phyloP scores from a whole-genome alignment of 1,140 invertebrate genomes.

The Platyura marginata region DNA sequence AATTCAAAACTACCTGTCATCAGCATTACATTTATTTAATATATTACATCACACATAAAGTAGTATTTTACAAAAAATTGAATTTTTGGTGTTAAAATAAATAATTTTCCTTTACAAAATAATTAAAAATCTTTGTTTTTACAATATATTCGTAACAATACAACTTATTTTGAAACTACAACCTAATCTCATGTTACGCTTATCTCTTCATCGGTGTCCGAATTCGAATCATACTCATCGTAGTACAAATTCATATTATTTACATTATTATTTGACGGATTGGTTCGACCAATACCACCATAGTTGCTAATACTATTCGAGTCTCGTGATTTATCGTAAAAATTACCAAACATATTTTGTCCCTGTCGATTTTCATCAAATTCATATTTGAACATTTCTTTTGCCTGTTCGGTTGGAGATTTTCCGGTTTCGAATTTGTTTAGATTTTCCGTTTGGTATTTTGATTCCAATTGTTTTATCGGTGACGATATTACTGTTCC shows the following conservation, averaged over 20 bases:
- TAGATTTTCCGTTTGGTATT: not conserved
- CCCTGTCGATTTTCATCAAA: not conserved
- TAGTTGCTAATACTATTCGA: not conserved
- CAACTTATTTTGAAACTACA: too few relatives aligned
- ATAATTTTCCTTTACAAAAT: too few relatives aligned
- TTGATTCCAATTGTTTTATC: conserved; percentile 7
- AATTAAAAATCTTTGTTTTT: too few relatives aligned
- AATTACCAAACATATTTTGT: not conserved
- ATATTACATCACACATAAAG: too few relatives aligned
- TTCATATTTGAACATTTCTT: not conserved
- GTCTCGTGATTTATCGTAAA: not conserved
- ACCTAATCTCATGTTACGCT: conserved; percentile 51
- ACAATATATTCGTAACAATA: too few relatives aligned
- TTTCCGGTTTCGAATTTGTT: conserved; percentile 1
- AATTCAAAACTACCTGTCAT: too few relatives aligned
- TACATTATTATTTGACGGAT: not conserved
- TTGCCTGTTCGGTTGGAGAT: not conserved
- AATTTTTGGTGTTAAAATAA: too few relatives aligned
- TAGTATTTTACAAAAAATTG: too few relatives aligned
- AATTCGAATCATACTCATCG: conserved; percentile 44
- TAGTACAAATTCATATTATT: conserved; percentile 23
- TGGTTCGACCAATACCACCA: not conserved
- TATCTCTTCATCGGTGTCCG: conserved; percentile 61
- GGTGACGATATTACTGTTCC: conserved; percentile 4
- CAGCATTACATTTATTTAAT: too few relatives aligned